Evolutionary conservation across 2,888 invertebrate genomes (phyloP).

Genomic region (Rhyacophila evoluta): DNA sequence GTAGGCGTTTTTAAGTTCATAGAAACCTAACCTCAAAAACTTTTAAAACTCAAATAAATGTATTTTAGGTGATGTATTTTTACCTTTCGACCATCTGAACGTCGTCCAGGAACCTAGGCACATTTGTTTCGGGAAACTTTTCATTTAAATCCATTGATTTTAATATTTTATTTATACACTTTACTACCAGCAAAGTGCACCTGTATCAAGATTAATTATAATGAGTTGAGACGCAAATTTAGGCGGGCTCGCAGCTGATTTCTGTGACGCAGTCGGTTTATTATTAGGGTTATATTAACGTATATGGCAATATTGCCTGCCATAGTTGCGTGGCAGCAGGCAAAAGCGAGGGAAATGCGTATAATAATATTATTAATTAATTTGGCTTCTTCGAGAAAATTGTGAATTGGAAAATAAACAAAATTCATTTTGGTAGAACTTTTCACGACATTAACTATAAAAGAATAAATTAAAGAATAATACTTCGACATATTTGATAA

Average conservation of each 20-base stretch:
- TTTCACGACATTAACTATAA: no score
- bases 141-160: conserved; percentile 33
- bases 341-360: background rate
- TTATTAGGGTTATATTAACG: background rate
- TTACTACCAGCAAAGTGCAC: background rate
- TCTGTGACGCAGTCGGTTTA: background rate
- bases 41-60: background rate
- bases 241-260: conserved; percentile 44
- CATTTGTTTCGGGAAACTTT: conserved; percentile 9
- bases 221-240: conserved; percentile 16
- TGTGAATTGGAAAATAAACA: no score
- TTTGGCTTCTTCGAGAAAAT: no score
- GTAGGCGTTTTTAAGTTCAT: background rate
- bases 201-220: background rate
- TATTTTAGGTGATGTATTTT: background rate
- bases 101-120: conserved; percentile 48
- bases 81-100: conserved; percentile 45
- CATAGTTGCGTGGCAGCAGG: conserved; percentile 8
- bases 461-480: no score
- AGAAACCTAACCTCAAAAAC: conserved; percentile 31
- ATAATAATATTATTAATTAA: no score
- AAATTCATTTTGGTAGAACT: no score
- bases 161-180: background rate
- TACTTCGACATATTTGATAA: no score
- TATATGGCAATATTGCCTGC: background rate